Base-by-base conservation (phyloP, 2,888 invertebrate species). In the Petrolisthes cinctipes region DNA sequence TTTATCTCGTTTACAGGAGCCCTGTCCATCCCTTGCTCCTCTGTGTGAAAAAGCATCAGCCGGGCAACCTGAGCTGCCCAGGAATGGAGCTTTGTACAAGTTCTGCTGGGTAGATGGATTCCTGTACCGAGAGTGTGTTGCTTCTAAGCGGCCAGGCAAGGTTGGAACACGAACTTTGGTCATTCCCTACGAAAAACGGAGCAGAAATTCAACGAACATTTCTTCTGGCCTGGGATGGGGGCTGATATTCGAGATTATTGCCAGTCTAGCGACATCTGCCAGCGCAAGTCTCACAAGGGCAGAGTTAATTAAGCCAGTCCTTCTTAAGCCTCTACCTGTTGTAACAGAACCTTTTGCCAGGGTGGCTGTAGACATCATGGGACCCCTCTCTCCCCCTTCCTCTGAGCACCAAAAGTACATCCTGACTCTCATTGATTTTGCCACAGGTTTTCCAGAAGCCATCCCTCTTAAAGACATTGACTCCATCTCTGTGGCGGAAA, bases 181-280 rank as follows among this genome's bases (percentile, higher is more conserved):
- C 3, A 20, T 79, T 7, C 79, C 79, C 4, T 78, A 57, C 53
- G 51, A 23, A 4, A 79, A 68, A n/a, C 56, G 79, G 0, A 37
- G 37, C 37, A 1, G 79, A 79, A 0, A 7, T 1, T 37, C 37
- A 37, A 37, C 37, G 79, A 79, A 0, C 5, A 85, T 4, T 68
- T 85, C 9, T 86, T 57, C 23, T 56, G 68, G 82, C 75, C 85
- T 17, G 81, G 73, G 7, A 82, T 82, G 75, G 68, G 71, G 9
- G 53, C 57, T 3, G 86, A 75, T 17, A 75, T 75, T 7, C 5
- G 56, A 37, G 56, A 66, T 11, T 82, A 73, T 23, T 81, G 73
- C 17, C 56, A n/a, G 3, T 86, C 61, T 3, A 57, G 86, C 14
- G 82, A 86, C 37, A 57, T 71, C 5, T 85, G 81, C 20, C 85